Evolutionary conservation across 2,113 vertebrate genomes (phyloP), one percentile per base, ranked within the genome.

Genomic region (Archilochus colubris): DNA sequence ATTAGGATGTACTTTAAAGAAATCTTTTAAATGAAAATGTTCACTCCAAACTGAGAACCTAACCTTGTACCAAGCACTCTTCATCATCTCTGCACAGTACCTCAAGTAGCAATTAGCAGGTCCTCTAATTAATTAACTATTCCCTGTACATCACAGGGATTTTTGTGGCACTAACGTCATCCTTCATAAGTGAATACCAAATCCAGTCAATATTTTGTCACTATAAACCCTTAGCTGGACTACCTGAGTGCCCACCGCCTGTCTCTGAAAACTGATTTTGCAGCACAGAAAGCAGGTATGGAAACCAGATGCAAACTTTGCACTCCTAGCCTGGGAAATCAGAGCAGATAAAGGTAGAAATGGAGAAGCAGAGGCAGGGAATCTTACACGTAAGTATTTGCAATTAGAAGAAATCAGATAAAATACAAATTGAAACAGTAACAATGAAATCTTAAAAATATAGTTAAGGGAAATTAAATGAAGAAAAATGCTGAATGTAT

Each of bases 91-190:
- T 75, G 90, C 96, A 95, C 90, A 97, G 95, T 97, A 97, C 97
- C 96, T 97, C 96, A 95, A 97, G 97, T 90, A 98, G 97, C 97
- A 98, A 98, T 98, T 98, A 98, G 88, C 97, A 98, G 97, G 97
- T 97, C 97, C 96, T 98, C 98, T 97, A 97, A 97, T 97, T 98
- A 98, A 98, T 97, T 97, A 98, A 98, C 96, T 96, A 97, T 95
- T 97, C 96, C 97, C 91, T 95, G 94, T 96, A 96, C 95, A 95
- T 97, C 94, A 97, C 94, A 96, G 96, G 97, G 96, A 97, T 98
- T 95, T 97, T 96, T 96, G 90, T 91, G 92, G 96, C 94, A 96
- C 96, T 96, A 97, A 97, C 88, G 94, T 98, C 95, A 95, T 97
- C 82, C 97, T 82, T 91, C 94, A 87, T 94, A 97, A 97, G 94